Evolutionary conservation across 2,888 invertebrate species (phyloP).

Genomic region (Eustalomyia histrio): DNA sequence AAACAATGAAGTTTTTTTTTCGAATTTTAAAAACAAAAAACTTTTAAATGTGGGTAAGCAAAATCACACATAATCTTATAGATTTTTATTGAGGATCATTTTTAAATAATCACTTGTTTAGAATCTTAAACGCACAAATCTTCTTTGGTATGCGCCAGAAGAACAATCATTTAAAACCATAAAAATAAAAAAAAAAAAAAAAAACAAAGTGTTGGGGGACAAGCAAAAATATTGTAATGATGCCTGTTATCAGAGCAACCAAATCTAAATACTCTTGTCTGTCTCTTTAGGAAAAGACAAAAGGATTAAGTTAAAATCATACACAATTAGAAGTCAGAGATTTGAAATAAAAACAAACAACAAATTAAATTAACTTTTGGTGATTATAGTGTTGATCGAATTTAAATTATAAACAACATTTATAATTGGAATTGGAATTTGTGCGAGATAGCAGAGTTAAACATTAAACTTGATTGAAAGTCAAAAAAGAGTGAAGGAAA

Average conservation of each 20-base stretch:
- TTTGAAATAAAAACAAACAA: neutral
- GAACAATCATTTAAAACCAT: neutral
- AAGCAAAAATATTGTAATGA: slow-evolving; percentile 61
- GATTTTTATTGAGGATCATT: slow-evolving; percentile 40
- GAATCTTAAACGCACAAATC: slow-evolving; percentile 48
- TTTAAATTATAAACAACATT: no score
- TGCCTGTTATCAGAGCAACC: slow-evolving; percentile 51
- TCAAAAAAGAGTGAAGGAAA: neutral
- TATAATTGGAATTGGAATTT: no score
- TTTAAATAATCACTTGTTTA: slow-evolving; percentile 53
- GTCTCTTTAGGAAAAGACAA: neutral
- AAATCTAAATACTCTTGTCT: slow-evolving; percentile 46
- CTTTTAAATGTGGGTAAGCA: slow-evolving; percentile 36
- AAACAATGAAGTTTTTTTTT: neutral
- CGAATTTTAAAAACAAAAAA: slow-evolving; percentile 29
- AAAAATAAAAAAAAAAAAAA: slow-evolving; percentile 13
- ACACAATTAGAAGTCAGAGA: neutral
- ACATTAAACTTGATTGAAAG: neutral
- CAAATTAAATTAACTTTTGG: neutral
- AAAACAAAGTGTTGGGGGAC: slow-evolving; percentile 54
- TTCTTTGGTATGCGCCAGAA: slow-evolving; percentile 47
- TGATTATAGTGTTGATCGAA: neutral
- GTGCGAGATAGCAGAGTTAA: neutral
- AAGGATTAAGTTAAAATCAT: slow-evolving; percentile 43
- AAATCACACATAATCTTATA: slow-evolving; percentile 37